These are phyloP conservation scores for Delichon dasypus DNA, from an alignment of 2,797 vertebrate genomes.

Conservation along the genomic window DNA sequence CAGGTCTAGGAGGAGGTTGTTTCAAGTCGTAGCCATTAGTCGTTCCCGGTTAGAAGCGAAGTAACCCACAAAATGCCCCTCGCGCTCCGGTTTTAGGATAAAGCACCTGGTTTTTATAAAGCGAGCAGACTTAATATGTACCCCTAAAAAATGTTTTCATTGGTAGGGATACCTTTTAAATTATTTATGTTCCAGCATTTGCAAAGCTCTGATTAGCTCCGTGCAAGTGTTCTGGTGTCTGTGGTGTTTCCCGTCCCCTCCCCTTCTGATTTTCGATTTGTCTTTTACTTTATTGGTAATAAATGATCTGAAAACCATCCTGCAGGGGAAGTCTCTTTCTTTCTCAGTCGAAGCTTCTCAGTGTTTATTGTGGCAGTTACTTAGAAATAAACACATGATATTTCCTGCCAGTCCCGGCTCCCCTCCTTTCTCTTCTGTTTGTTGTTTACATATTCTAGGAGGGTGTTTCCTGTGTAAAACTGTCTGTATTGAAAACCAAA, in stretches of 20 bases:
- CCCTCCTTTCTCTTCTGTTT: neutral
- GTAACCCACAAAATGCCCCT: neutral
- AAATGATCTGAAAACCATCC: conserved; percentile 70
- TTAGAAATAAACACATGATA: neutral
- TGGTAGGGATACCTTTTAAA: conserved; percentile 38
- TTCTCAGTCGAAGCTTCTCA: neutral
- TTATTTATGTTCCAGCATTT: conserved; percentile 58
- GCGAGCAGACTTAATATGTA: neutral
- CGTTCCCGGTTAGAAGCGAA: neutral
- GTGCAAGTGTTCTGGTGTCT: conserved; percentile 51
- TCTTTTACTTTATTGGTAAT: conserved; percentile 73
- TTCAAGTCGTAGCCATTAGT: neutral
- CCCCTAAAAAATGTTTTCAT: conserved; percentile 31
- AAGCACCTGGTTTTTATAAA: conserved; percentile 17
- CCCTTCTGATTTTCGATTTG: conserved; percentile 30
- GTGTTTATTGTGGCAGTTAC: neutral
- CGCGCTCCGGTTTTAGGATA: neutral
- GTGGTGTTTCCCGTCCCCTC: neutral
- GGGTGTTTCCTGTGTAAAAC: neutral
- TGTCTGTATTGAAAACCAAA: neutral
- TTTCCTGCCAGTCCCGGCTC: neutral
- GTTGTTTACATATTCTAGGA: neutral
- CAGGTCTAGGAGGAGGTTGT: neutral
- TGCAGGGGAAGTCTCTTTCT: neutral
- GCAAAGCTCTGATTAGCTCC: conserved; percentile 47